Conservation (phyloP, 1,140 invertebrate genomes). For the Pseudomyrmex cubaensis region DNA sequence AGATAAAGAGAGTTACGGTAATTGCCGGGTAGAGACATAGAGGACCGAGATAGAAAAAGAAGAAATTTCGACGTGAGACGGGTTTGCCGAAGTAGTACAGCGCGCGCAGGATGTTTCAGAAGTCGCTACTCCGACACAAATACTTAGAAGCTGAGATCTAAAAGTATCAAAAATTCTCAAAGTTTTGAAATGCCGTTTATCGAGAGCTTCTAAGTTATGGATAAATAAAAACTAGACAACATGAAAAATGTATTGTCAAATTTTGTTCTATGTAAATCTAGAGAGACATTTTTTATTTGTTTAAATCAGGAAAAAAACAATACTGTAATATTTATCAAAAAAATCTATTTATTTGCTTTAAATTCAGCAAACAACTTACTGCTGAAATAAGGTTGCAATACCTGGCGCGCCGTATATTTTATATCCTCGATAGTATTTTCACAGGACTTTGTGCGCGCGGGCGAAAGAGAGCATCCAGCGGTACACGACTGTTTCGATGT, state of each 20-base stretch:
- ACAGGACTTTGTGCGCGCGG: conserved; percentile 25
- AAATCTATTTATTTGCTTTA: background rate
- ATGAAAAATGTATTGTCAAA: too few species aligned
- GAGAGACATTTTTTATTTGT: too few species aligned
- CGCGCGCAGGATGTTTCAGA: conserved; percentile 40
- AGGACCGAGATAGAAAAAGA: conserved; percentile 30
- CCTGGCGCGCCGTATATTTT: background rate
- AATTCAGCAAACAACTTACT: background rate
- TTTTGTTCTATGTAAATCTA: background rate
- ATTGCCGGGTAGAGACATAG: conserved; percentile 70
- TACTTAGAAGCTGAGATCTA: background rate
- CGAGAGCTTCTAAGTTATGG: too few species aligned
- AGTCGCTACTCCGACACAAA: conserved; percentile 15
- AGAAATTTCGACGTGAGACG: conserved; percentile 36
- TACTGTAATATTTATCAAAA: background rate
- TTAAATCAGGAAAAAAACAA: background rate
- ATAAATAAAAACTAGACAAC: too few species aligned
- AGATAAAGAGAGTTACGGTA: conserved; percentile 79
- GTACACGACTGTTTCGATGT: conserved; percentile 38
- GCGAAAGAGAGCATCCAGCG: background rate
- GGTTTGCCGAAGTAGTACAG: conserved; percentile 14
- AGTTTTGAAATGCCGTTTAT: background rate
- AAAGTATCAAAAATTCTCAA: background rate
- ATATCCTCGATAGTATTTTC: conserved; percentile 33
- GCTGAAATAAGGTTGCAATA: background rate